Percentiles rank a stretch among this genome's conserved stretches.
These are phyloP conservation scores for Archaeoteleia sp. DNA, from an alignment of 2,888 invertebrate species.

Conservation along the genomic window DNA sequence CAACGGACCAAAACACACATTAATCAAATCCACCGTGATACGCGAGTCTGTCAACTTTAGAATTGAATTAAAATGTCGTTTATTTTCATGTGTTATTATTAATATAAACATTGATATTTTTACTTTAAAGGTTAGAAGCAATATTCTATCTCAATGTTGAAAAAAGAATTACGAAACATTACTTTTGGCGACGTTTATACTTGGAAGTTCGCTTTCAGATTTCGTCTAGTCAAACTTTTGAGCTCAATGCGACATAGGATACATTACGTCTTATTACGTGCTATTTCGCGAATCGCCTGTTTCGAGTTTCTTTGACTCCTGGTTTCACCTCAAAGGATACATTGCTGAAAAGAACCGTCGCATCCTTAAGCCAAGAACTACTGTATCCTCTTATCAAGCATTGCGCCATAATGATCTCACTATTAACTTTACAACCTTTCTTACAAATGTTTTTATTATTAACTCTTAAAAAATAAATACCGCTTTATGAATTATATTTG, in stretches of 20 bases:
- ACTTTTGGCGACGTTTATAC: too few species aligned
- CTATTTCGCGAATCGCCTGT: slow-evolving; percentile 33
- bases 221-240: slow-evolving; percentile 41
- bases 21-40: slow-evolving; percentile 17
- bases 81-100: too few species aligned
- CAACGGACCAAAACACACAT: slow-evolving; percentile 8
- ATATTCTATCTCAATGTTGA: too few species aligned
- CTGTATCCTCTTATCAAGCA: slow-evolving; percentile 1
- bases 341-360: slow-evolving; percentile 19
- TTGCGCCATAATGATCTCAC: slow-evolving; percentile 13
- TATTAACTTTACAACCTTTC: slow-evolving; percentile 12
- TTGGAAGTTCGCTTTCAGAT: slow-evolving; percentile 38
- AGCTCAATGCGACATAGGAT: slow-evolving; percentile 30
- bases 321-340: slow-evolving; percentile 20
- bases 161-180: too few species aligned
- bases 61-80: too few species aligned
- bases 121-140: too few species aligned
- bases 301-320: slow-evolving; percentile 27
- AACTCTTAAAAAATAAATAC: too few species aligned
- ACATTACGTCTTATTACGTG: slow-evolving; percentile 43
- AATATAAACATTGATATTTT: too few species aligned
- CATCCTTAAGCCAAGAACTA: slow-evolving; percentile 1
- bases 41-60: background rate
- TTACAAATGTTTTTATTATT: too few species aligned
- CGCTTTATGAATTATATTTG: too few species aligned